phyloP scores from a whole-genome alignment of 2,888 invertebrate species.

The Hanleya hanleyi region DNA sequence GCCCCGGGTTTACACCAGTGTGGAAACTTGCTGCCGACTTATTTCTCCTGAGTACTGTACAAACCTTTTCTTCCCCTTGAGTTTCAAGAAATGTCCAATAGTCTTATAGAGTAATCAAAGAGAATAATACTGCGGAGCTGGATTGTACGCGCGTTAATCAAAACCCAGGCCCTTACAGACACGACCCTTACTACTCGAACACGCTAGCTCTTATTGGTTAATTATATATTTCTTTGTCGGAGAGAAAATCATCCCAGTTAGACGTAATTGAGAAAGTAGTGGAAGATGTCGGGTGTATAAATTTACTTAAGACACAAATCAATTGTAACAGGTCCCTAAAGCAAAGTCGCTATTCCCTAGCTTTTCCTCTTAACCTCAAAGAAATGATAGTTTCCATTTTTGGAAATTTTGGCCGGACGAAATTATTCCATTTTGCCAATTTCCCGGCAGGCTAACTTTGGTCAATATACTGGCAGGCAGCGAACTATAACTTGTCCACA shows the following conservation, averaged over 20 bases:
- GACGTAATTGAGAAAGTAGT: not conserved
- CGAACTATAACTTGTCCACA: not conserved
- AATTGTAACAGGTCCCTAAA: conserved; percentile 5
- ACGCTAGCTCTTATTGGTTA: not conserved
- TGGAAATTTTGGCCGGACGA: too few species aligned
- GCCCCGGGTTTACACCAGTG: not conserved
- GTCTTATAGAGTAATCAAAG: not conserved
- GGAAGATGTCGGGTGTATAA: not conserved
- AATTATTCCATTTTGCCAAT: too few species aligned
- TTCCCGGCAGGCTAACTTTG: too few species aligned
- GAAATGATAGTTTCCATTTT: not conserved
- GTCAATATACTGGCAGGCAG: too few species aligned
- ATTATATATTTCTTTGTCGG: not conserved
- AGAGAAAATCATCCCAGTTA: not conserved
- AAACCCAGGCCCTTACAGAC: not conserved
- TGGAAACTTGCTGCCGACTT: not conserved
- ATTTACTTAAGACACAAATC: not conserved
- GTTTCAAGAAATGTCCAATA: not conserved
- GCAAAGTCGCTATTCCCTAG: not conserved
- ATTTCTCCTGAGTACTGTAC: not conserved
- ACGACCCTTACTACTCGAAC: not conserved
- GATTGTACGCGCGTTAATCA: not conserved
- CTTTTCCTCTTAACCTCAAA: not conserved
- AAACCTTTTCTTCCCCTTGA: not conserved
- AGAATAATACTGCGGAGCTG: not conserved